Percentiles rank a stretch among this genome's conserved stretches.
phyloP scores from a whole-genome alignment of 2,888 invertebrate species.

The Theodoxus fluviatilis region DNA sequence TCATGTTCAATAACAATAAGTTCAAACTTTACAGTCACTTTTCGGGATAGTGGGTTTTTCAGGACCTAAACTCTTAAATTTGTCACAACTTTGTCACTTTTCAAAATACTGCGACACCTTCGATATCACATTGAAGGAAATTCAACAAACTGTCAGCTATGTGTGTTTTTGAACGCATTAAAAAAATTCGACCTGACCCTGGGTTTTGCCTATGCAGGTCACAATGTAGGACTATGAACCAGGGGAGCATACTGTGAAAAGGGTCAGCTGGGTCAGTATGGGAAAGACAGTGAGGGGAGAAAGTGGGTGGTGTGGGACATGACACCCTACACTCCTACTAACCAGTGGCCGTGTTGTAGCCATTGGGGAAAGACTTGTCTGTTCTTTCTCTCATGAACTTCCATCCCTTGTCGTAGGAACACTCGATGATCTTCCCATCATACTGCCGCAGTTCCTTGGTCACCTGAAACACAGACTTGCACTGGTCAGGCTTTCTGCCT shows the following conservation, averaged over 20 bases:
- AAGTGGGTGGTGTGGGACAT: not conserved
- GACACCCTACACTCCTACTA: slow-evolving; percentile 28
- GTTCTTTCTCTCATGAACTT: slow-evolving; percentile 92
- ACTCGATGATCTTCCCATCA: slow-evolving; percentile 95
- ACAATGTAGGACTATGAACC: no score
- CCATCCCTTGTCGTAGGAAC: slow-evolving; percentile 84
- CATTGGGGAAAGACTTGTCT: slow-evolving; percentile 96
- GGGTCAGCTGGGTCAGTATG: no score
- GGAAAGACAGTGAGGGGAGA: no score
- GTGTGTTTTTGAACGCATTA: not conserved
- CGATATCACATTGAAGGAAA: no score
- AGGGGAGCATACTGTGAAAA: no score
- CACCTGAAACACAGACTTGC: no score
- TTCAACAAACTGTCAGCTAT: not conserved
- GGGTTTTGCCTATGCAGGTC: not conserved
- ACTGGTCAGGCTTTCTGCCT: no score
- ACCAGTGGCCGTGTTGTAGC: slow-evolving; percentile 83
- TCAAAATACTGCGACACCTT: no score
- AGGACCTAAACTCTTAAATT: no score
- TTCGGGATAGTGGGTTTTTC: no score
- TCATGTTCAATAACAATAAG: not conserved
- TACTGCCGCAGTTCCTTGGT: slow-evolving; percentile 79
- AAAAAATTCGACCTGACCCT: slow-evolving; percentile 6
- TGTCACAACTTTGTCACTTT: no score
- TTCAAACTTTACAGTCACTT: no score